Conservation (phyloP, 2,888 invertebrate genomes). For the Leptinotarsa tumamoca region DNA sequence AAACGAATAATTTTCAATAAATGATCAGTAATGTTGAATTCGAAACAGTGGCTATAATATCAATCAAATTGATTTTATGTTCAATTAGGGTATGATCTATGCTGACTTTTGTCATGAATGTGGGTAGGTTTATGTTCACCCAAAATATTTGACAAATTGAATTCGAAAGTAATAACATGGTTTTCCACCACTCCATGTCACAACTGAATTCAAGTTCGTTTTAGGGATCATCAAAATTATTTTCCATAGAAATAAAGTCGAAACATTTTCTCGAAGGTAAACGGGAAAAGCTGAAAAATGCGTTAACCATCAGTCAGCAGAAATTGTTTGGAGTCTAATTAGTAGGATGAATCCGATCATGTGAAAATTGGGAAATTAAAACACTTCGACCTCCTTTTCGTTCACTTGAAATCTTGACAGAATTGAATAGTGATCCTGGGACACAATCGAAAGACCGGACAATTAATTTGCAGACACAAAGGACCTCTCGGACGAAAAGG, state of each 20-base stretch:
- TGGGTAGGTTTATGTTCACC: too few relatives aligned
- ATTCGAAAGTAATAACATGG: too few relatives aligned
- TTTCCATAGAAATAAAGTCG: background rate
- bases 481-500: slow-evolving; percentile 17
- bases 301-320: background rate
- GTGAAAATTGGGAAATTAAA: slow-evolving; percentile 17
- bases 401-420: slow-evolving; percentile 14
- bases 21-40: too few relatives aligned
- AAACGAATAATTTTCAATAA: too few relatives aligned
- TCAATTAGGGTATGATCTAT: too few relatives aligned
- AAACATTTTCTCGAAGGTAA: background rate
- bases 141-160: too few relatives aligned
- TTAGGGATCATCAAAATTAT: background rate
- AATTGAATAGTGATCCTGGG: slow-evolving; percentile 3
- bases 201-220: background rate
- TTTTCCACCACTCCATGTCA: background rate
- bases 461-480: slow-evolving; percentile 28
- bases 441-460: slow-evolving; percentile 14
- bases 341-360: slow-evolving; percentile 1
- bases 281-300: background rate
- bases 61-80: too few relatives aligned
- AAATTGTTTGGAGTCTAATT: slow-evolving; percentile 14
- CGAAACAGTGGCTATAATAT: too few relatives aligned
- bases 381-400: slow-evolving; percentile 21
- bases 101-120: too few relatives aligned